Evolutionary conservation across 2,888 invertebrate genomes (phyloP).

Genomic region (Apeira syringaria): DNA sequence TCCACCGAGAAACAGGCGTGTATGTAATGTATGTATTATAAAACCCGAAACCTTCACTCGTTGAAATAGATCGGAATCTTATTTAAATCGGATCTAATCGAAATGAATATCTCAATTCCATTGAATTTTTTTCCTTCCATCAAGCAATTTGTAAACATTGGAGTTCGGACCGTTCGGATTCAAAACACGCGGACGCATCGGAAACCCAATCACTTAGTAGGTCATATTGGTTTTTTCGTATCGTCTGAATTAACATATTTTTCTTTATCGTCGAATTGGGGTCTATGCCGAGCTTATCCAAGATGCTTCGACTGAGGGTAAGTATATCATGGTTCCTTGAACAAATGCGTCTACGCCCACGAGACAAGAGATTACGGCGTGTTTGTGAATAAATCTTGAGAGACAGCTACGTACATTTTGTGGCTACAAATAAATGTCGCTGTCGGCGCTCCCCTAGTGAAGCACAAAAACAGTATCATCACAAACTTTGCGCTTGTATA

Average conservation of each 20-base stretch:
- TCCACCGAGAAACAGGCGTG: too few species aligned
- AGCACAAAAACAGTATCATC: conserved; percentile 6
- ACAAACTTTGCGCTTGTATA: not conserved
- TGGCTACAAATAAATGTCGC: conserved; percentile 71
- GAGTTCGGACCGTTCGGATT: conserved; percentile 60
- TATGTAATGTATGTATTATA: too few species aligned
- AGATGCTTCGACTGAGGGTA: conserved; percentile 69
- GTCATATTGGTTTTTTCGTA: conserved; percentile 72
- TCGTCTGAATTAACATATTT: conserved; percentile 79
- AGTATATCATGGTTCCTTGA: conserved; percentile 52
- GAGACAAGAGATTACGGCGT: conserved; percentile 72
- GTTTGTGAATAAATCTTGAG: conserved; percentile 75
- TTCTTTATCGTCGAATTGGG: conserved; percentile 76
- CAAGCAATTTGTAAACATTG: conserved; percentile 77
- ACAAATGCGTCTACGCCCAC: conserved; percentile 78
- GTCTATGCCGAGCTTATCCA: conserved; percentile 71
- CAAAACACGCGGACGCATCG: conserved; percentile 69
- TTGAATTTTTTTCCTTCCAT: conserved; percentile 55
- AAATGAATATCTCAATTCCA: conserved; percentile 59
- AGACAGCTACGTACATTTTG: conserved; percentile 72
- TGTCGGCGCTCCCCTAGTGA: conserved; percentile 47
- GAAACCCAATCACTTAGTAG: conserved; percentile 81
- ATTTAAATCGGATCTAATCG: conserved; percentile 52
- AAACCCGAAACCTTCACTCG: conserved; percentile 22
- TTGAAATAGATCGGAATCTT: conserved; percentile 37